A percentile compares a stretch with the other conserved stretches of the same genome.
Conservation (phyloP, 2,797 vertebrate genomes). For the Ceryle rudis region DNA sequence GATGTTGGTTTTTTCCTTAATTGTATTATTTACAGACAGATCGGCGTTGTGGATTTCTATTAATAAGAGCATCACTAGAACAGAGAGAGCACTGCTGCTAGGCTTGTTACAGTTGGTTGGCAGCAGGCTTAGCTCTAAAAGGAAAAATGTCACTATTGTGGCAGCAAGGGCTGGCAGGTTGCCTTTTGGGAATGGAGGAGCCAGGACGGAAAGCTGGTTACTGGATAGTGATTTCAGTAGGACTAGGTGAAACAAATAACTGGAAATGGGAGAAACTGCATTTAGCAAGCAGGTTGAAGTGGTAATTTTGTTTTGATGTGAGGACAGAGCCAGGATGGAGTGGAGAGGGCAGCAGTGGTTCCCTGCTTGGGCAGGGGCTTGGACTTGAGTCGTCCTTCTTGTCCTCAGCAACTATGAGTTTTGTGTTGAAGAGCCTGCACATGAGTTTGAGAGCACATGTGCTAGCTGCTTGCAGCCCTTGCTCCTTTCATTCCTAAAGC, state of each 20-base stretch:
- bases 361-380: neutral
- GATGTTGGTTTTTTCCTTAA: neutral
- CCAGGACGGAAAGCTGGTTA: neutral
- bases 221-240: neutral
- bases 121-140: neutral
- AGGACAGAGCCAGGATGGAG: neutral
- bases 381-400: neutral
- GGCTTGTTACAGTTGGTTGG: neutral
- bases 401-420: neutral
- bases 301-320: neutral
- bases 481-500: neutral
- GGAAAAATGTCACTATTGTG: neutral
- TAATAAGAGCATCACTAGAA: neutral
- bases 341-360: neutral
- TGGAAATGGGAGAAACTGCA: neutral
- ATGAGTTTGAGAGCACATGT: neutral
- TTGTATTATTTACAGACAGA: neutral
- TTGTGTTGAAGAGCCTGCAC: neutral
- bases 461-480: neutral
- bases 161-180: neutral
- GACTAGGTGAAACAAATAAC: neutral
- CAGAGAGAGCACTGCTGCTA: neutral
- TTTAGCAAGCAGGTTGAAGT: neutral
- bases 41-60: neutral
- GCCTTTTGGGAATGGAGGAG: neutral